Conservation (phyloP, 2,888 invertebrate genomes). For the Sicus ferrugineus region DNA sequence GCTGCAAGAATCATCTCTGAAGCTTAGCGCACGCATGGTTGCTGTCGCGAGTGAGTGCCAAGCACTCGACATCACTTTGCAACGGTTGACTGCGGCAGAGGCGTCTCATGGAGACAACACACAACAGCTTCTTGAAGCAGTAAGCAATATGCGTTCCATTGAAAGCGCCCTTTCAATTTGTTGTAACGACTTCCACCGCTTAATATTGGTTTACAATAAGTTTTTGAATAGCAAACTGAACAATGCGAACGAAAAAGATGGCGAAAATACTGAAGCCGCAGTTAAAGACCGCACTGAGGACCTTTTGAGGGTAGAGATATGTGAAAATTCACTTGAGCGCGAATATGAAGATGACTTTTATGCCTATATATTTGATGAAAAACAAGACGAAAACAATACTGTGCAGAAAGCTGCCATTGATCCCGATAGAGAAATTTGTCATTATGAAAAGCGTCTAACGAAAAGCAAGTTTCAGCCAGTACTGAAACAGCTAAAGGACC, state of each 20-base stretch:
- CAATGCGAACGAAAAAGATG: slow-evolving; percentile 36
- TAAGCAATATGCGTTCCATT: slow-evolving; percentile 60
- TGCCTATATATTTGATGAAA: slow-evolving; percentile 61
- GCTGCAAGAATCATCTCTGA: slow-evolving; percentile 60
- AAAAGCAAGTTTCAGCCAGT: slow-evolving; percentile 63
- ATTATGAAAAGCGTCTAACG: slow-evolving; percentile 60
- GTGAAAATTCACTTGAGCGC: slow-evolving; percentile 50
- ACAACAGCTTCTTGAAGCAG: slow-evolving; percentile 56
- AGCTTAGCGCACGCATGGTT: slow-evolving; percentile 61
- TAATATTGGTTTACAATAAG: slow-evolving; percentile 63
- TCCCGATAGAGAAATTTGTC: slow-evolving; percentile 56
- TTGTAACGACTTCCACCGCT: slow-evolving; percentile 61
- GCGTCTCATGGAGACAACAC: slow-evolving; percentile 54
- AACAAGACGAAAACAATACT: slow-evolving; percentile 43
- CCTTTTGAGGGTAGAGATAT: slow-evolving; percentile 57
- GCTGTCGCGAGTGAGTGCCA: slow-evolving; percentile 63
- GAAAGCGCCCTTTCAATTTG: slow-evolving; percentile 59
- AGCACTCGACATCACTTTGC: slow-evolving; percentile 58
- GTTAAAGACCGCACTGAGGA: slow-evolving; percentile 46
- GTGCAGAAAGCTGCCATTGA: slow-evolving; percentile 35
- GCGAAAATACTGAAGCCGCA: slow-evolving; percentile 26
- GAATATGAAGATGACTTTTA: slow-evolving; percentile 60
- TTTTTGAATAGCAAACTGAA: slow-evolving; percentile 58
- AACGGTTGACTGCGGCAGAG: slow-evolving; percentile 56
- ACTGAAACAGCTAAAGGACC: slow-evolving; percentile 60